These are phyloP conservation scores for Drosophila rellima DNA, from an alignment of 2,888 invertebrate genomes.

Conservation along the genomic window DNA sequence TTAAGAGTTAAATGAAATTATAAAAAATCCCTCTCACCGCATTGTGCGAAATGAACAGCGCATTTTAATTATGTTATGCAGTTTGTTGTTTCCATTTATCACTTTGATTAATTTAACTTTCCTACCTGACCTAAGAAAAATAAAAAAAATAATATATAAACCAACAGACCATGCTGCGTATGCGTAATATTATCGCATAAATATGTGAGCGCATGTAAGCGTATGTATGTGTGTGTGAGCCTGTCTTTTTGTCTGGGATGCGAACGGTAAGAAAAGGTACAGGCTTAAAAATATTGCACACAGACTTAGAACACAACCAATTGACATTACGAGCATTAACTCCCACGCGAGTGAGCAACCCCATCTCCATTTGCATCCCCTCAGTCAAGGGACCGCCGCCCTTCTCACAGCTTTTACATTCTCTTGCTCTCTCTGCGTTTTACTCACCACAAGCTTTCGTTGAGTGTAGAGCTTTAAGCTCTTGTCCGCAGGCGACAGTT, in stretches of 20 bases:
- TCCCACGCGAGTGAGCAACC: conserved; percentile 46
- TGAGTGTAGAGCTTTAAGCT: conserved; percentile 50
- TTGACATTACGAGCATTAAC: conserved; percentile 75
- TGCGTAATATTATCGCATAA: conserved; percentile 58
- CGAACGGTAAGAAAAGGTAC: conserved; percentile 65
- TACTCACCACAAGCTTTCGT: conserved; percentile 70
- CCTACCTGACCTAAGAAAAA: conserved; percentile 23
- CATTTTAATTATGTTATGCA: conserved; percentile 52
- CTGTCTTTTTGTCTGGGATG: conserved; percentile 53
- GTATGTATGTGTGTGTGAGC: conserved; percentile 21
- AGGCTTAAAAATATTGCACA: conserved; percentile 65
- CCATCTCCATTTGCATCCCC: not conserved
- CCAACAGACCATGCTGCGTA: conserved; percentile 39
- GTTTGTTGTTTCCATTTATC: conserved; percentile 50
- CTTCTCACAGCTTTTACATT: conserved; percentile 33
- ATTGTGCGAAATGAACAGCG: not conserved
- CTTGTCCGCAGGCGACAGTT: conserved; percentile 46
- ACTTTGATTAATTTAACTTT: conserved; percentile 40
- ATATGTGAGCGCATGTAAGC: conserved; percentile 27
- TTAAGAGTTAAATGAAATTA: conserved; percentile 22
- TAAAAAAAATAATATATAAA: conserved; percentile 11
- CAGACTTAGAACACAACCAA: conserved; percentile 66
- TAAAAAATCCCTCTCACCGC: not conserved
- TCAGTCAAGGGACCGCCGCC: not conserved
- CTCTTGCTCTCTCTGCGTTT: conserved; percentile 9